A percentile compares a stretch with the other conserved stretches of the same genome.
Conservation (phyloP, 2,797 vertebrate genomes). For the Echeneis naucrates region DNA sequence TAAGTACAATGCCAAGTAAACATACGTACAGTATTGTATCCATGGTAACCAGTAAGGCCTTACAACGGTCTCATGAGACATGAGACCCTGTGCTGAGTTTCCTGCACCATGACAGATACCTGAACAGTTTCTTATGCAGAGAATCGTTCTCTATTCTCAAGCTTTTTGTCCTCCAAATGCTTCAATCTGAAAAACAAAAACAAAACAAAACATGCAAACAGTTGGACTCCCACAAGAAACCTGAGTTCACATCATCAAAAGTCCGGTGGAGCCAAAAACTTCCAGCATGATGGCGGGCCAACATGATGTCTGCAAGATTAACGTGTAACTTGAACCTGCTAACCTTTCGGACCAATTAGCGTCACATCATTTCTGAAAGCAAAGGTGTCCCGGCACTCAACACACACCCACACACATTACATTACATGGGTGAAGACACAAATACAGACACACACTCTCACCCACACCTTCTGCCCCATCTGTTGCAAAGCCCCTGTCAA, state of each 20-base stretch:
- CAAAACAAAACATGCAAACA: conserved; percentile 14
- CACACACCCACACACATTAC: conserved; percentile 29
- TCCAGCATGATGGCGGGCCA: conserved; percentile 15
- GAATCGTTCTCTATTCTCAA: conserved; percentile 20
- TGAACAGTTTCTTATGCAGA: not conserved
- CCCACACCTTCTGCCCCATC: conserved; percentile 63
- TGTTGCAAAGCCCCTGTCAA: conserved; percentile 76
- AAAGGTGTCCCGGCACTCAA: conserved; percentile 68
- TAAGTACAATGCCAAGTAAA: not conserved
- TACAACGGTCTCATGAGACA: not conserved
- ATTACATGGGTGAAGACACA: conserved; percentile 20
- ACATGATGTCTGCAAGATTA: conserved; percentile 44
- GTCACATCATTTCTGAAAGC: conserved; percentile 74
- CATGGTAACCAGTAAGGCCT: not conserved
- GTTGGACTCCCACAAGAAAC: conserved; percentile 14
- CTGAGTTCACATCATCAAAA: conserved; percentile 24
- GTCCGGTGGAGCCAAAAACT: conserved; percentile 17
- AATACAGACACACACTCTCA: conserved; percentile 23
- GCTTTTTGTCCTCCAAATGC: conserved; percentile 39
- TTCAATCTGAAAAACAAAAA: too few species aligned
- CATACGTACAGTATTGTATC: not conserved
- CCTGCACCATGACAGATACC: not conserved
- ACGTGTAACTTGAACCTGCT: conserved; percentile 54
- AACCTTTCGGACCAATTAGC: conserved; percentile 74
- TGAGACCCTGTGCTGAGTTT: not conserved